Evolutionary conservation across 2,888 invertebrate species (phyloP), one percentile per base, ranked within the genome.

Genomic region (Gastrophysa polygoni): DNA sequence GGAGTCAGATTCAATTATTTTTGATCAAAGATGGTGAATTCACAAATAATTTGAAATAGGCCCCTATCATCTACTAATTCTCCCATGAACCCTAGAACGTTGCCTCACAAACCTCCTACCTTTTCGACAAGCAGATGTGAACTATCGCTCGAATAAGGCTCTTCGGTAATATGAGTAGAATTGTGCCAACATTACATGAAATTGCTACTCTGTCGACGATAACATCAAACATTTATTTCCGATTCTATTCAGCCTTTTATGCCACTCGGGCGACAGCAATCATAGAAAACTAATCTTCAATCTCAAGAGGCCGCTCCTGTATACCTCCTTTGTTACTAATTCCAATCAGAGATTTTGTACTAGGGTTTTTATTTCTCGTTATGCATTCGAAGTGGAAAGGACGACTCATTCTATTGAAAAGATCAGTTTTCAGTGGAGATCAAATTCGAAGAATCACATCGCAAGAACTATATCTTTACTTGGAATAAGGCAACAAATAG

Each of bases 131-230:
- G 28, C 59, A 60, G 59, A 54, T 60, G 59, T 48, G 55, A 54
- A 29, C 48, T 32, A 34, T 21, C 20, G 47, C 21, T 60, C 54
- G 17, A 55, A 21, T 48, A 48, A 43, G 34, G 47, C 14, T 38
- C 38, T 4, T 17, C 56, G 56, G 74, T 71, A 73, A 75, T 66
- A 67, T 68, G 72, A 73, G 61, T 66, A 71, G 11, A 69, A 60
- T 67, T 61, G 64, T 66, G 61, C 71, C 72, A 73, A 70, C 75
- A 74, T 74, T 75, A 75, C 71, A 67, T 71, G 71, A 77, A 78
- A 78, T 78, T 78, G 78, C 77, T 78, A 78, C 79, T 77, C 73
- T 77, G 74, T 74, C 71, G 71, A 67, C 66, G 78, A 78, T 78
- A 79, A 77, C 75, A 79, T 79, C 78, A 68, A 54, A 67, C 72